Base-by-base conservation (phyloP, 2,888 invertebrate species). In the Periphyllus acericola region DNA sequence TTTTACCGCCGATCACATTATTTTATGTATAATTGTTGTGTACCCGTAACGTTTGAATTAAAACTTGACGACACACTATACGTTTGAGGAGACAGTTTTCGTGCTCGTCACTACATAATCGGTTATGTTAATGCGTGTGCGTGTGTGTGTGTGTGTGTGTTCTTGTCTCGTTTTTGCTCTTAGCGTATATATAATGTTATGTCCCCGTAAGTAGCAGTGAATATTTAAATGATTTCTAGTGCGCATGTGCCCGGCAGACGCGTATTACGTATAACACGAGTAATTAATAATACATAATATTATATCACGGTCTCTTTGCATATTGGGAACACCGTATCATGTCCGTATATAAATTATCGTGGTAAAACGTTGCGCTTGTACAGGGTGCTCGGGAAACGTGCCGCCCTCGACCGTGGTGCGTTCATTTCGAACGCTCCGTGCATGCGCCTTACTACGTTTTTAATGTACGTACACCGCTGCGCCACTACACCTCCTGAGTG, bases 31-130 rank as follows among this genome's bases (percentile, higher is more conserved):
- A 80, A 79, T 80, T 60, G n/a, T n/a, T n/a, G n/a, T n/a, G 29
- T 68, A 40, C 40, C 32, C 34, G 21, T 68, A 81, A 81, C 66
- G 34, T 68, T 40, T 29, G 8, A 29, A 81, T 68, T 81, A 68
- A 81, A 68, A 81, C 36, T 68, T 68, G 40, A 68, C 40, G 40
- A 81, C 40, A 29, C 21, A n/a, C 17, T 4, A n/a, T n/a, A 79
- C 17, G 25, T 55, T 5, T 11, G 29, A 17, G 25, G 36, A 60
- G 32, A 34, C 34, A 9, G 19, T 36, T 19, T 72, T 34, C 19
- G 6, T 36, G 8, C 19, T 14, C 72, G 32, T 19, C 34, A 34
- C 34, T 34, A 32, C 19, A 36, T 72, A 80, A 60, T 80, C 36
- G n/a, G 36, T 80, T 66, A 60, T 66, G 80, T 21, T 60, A 36